Evolutionary conservation across 2,888 invertebrate species (phyloP).

Genomic region (Acleris holmiana): DNA sequence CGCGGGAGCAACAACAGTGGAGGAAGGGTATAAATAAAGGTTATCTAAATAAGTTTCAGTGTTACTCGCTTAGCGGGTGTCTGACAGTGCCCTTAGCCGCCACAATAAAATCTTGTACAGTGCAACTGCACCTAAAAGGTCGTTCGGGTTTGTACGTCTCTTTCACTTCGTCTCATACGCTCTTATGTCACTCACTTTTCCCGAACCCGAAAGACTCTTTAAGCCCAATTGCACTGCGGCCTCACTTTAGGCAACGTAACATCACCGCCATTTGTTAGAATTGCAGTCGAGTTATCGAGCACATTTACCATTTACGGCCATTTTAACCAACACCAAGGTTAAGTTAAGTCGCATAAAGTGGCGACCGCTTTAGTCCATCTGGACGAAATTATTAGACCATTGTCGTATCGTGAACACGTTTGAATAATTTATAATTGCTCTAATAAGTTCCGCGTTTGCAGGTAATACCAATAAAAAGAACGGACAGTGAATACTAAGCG

Average conservation of each 20-base stretch:
- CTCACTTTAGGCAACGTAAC: not conserved
- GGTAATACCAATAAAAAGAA: constrained; percentile 11
- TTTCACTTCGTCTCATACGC: too few species aligned
- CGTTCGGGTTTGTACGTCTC: too few species aligned
- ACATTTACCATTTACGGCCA: not conserved
- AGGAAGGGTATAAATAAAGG: not conserved
- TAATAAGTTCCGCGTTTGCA: constrained; percentile 23
- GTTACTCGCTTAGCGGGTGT: constrained; percentile 12
- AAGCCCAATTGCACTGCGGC: not conserved
- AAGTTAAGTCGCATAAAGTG: not conserved
- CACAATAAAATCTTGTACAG: constrained; percentile 17
- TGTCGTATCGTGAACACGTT: constrained; percentile 3
- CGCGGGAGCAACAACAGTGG: constrained; percentile 14
- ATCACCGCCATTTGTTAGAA: not conserved
- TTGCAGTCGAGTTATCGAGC: not conserved
- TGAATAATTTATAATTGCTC: constrained; percentile 29
- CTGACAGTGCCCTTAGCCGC: constrained; percentile 12
- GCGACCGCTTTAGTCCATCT: not conserved
- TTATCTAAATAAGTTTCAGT: constrained; percentile 7
- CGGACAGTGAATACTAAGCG: constrained; percentile 13
- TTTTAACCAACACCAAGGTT: not conserved
- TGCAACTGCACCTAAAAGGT: too few species aligned
- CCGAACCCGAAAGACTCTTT: too few species aligned
- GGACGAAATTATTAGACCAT: not conserved
- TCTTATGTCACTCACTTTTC: too few species aligned